These are phyloP conservation scores for Eudyptes chrysolophus DNA, from an alignment of 2,113 vertebrate genomes.

Conservation along the genomic window DNA sequence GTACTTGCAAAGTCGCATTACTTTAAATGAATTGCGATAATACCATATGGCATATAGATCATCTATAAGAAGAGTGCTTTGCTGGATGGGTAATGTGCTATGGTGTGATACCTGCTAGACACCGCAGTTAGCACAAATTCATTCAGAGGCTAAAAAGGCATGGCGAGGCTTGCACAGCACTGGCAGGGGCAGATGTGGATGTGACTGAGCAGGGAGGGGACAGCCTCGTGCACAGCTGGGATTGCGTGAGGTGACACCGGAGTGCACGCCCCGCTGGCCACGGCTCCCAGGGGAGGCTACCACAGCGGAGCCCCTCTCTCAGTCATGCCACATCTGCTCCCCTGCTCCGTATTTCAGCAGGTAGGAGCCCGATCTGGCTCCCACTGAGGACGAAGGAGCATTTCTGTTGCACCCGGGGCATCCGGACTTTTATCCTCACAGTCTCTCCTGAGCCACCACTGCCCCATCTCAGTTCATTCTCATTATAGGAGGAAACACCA, in stretches of 20 bases:
- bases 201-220: neutral
- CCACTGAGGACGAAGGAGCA: neutral
- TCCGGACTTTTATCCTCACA: neutral
- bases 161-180: accelerated
- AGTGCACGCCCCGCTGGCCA: accelerated
- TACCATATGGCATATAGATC: neutral
- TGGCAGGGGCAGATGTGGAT: neutral
- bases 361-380: neutral
- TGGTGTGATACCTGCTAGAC: neutral
- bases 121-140: neutral
- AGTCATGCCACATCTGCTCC: neutral
- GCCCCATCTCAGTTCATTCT: neutral
- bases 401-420: accelerated
- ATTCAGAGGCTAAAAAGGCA: neutral
- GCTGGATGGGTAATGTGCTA: neutral
- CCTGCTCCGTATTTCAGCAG: neutral
- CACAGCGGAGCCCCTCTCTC: accelerated
- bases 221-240: neutral
- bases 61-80: neutral
- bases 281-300: accelerated
- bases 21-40: slow-evolving; percentile 64
- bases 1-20: slow-evolving; percentile 36
- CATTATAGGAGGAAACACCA: neutral
- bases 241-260: neutral
- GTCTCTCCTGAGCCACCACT: neutral